Evolutionary conservation across 2,113 vertebrate species (phyloP).

Genomic region (Neogale vison): DNA sequence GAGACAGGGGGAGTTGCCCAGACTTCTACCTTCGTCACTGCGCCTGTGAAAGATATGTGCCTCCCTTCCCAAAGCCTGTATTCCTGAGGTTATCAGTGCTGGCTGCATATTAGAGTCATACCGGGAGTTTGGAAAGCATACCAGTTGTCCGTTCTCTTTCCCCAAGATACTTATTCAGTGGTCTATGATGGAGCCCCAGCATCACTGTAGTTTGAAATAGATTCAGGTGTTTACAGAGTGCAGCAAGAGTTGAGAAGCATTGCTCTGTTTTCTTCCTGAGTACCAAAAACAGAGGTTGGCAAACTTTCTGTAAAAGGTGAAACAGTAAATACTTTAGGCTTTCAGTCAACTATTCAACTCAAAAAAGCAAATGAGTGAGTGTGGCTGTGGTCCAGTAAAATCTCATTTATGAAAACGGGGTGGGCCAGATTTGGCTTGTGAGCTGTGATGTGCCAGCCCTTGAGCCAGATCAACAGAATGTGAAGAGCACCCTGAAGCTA

Average conservation of each 20-base stretch:
- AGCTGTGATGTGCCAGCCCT: background rate
- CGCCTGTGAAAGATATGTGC: background rate
- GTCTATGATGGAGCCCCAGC: background rate
- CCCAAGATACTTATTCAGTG: background rate
- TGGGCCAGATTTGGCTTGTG: background rate
- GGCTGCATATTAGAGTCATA: background rate
- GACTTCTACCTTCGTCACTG: background rate
- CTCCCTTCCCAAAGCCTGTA: background rate
- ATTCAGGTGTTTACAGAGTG: background rate
- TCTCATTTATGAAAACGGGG: background rate
- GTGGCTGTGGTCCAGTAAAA: background rate
- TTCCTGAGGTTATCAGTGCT: background rate
- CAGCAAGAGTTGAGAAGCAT: background rate
- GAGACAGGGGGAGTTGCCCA: background rate
- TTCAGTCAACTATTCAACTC: background rate
- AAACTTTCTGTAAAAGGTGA: background rate
- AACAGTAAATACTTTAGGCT: background rate
- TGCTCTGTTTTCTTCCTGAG: background rate
- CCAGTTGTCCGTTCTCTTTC: background rate
- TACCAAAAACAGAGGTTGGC: background rate
- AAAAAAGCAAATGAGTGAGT: background rate
- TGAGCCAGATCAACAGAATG: background rate
- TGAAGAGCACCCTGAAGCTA: background rate
- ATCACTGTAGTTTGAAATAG: background rate
- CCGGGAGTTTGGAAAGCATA: background rate